phyloP scores from a whole-genome alignment of 2,113 vertebrate species.

The Nettapus auritus region DNA sequence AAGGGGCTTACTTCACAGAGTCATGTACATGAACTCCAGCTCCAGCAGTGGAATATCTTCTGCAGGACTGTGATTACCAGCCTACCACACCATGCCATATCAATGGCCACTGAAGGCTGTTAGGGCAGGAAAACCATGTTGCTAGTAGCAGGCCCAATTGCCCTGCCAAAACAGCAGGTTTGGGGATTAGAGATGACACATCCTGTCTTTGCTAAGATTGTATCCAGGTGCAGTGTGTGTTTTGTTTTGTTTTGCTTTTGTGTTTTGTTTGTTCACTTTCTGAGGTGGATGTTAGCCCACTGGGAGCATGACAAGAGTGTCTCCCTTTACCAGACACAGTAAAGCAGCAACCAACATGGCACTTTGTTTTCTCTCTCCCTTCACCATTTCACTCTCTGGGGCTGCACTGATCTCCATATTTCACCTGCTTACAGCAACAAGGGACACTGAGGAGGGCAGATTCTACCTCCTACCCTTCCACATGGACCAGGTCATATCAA shows the following conservation, averaged over 20 bases:
- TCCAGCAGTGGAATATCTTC: neutral
- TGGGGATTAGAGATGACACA: neutral
- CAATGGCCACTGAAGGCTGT: neutral
- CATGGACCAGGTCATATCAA: neutral
- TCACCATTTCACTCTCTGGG: neutral
- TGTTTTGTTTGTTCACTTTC: neutral
- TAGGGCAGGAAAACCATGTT: neutral
- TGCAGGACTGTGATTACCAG: neutral
- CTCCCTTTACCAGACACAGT: neutral
- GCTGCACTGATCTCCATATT: neutral
- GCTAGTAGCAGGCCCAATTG: neutral
- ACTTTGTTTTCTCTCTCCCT: neutral
- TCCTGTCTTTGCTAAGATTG: neutral
- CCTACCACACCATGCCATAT: neutral
- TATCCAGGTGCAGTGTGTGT: accelerated
- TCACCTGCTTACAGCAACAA: neutral
- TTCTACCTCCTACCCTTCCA: neutral
- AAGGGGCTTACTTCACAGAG: neutral
- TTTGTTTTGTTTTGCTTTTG: neutral
- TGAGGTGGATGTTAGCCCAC: neutral
- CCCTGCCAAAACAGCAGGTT: neutral
- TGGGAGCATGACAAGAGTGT: neutral
- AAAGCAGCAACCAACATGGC: neutral
- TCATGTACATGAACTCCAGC: neutral
- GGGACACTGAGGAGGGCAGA: neutral